Base-by-base conservation (phyloP, 1,140 invertebrate genomes). In the Polypedilum pembai region DNA sequence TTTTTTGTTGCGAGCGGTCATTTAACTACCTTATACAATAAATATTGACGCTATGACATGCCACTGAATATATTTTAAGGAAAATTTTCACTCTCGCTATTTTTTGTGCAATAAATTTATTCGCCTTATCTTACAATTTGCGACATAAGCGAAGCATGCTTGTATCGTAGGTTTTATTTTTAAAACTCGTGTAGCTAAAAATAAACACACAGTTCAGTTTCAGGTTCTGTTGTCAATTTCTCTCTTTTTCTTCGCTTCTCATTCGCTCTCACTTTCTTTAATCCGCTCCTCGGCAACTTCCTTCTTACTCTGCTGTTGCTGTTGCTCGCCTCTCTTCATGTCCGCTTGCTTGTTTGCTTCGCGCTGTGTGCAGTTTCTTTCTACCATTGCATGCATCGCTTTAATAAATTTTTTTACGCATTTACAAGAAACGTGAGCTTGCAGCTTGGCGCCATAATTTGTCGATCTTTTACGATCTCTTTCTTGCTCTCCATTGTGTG, bases 401-500 rank as follows among this genome's bases (percentile, higher is more conserved):
- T 15, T 45, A 12, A 45, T 45, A 45, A 56, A 56, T n/a, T 33
- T n/a, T 33, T 33, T 33, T 56, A 56, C 45, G 45, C 45, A 56
- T 56, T 56, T n/a, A 56, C 45, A n/a, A 56, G 12, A 12, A 33
- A 33, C 24, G 24, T 33, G 24, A 33, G 24, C 4, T 12, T 56
- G 12, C 45, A 4, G n/a, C 45, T 56, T 56, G 45, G 45, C 45
- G 45, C 45, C 45, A 56, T 56, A 56, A 56, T 56, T 56, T 56
- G 45, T 56, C 45, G 45, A 56, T 56, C 12, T n/a, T 56, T 56
- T 56, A 56, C n/a, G 45, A 56, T 56, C 45, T 56, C n/a, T 56
- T 56, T n/a, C n/a, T 56, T 56, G 12, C 45, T 56, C n/a, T 56
- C n/a, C 45, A 56, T 56, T 56, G 24, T 33, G 24, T 56, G n/a